Evolutionary conservation across 2,113 vertebrate species (phyloP), one percentile per base, ranked within the genome.

Genomic region (Macrotis lagotis): DNA sequence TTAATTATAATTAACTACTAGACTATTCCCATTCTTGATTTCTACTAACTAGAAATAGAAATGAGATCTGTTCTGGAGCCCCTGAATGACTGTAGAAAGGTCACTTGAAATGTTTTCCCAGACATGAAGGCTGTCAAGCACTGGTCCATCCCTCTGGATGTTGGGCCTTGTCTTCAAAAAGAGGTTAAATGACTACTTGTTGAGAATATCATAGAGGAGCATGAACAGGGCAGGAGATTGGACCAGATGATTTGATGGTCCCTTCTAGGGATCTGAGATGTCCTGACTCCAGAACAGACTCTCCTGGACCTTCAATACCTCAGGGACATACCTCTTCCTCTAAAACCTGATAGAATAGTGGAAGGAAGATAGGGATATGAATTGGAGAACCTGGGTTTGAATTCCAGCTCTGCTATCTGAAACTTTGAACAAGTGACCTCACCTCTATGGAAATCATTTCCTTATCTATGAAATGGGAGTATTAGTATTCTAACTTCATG

Each of bases 381-480:
- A 31, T 28, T 59, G 59, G 59, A n/a, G 59, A 66, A 66, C 31
- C 31, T 66, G 59, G 59, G 12, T 66, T 66, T 16, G 31, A 37
- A 66, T 28, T 14, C 12, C 31, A 66, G 59, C 10, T n/a, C 59
- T 66, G 31, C 59, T 14, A 66, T 12, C 31, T 14, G 59, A 66
- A 16, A 97, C 96, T 94, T 96, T 96, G 51, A 96, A 50, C 1
- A 49, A 95, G 95, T 91, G 94, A 51, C 44, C 0, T 31, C 51
- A 11, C 90, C 50, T 90, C 90, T 91, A 93, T 93, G 93, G 88
- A 51, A 50, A 51, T 88, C 50, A 22, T 44, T 90, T 48, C 55
- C 37, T 51, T 48, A 50, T 44, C 48, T 2, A 0, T 3, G 89
- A 3, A 9, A 25, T 25, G 2, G 91, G 88, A 59, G 48, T 25